These are phyloP conservation scores for Himalopsyche anomala DNA, from an alignment of 2,888 invertebrate genomes.

Conservation along the genomic window DNA sequence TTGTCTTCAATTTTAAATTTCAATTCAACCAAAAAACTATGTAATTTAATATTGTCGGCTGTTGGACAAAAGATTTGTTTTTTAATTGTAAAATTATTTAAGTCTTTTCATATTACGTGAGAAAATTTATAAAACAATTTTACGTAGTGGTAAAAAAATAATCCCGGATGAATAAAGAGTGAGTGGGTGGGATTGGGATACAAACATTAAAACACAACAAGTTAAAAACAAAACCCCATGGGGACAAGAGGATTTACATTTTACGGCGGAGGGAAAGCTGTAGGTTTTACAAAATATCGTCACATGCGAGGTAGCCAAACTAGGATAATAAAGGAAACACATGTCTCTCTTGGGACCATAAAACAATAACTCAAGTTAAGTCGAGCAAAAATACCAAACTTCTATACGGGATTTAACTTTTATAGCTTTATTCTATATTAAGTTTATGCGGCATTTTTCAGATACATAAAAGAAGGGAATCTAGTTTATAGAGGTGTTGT, in stretches of 20 bases:
- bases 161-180: neutral
- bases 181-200: neutral
- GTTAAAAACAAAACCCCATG: slow-evolving; percentile 2
- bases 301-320: slow-evolving; percentile 30
- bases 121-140: neutral
- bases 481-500: too few species aligned
- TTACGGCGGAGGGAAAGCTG: neutral
- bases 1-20: too few species aligned
- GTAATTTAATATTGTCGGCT: too few species aligned
- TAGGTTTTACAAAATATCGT: slow-evolving; percentile 27
- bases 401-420: slow-evolving; percentile 16
- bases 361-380: slow-evolving; percentile 34
- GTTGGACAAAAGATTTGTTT: too few species aligned
- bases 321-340: slow-evolving; percentile 26
- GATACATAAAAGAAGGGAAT: neutral
- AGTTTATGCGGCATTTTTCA: slow-evolving; percentile 1
- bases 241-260: neutral
- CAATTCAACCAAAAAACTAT: too few species aligned
- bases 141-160: neutral
- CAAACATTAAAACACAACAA: slow-evolving; percentile 21
- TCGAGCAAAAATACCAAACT: slow-evolving; percentile 22
- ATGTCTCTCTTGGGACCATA: slow-evolving; percentile 26
- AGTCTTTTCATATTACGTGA: too few species aligned
- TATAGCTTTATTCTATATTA: slow-evolving; percentile 4
- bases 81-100: too few species aligned